phyloP scores from a whole-genome alignment of 2,797 vertebrate genomes.

The Protonibea diacanthus region DNA sequence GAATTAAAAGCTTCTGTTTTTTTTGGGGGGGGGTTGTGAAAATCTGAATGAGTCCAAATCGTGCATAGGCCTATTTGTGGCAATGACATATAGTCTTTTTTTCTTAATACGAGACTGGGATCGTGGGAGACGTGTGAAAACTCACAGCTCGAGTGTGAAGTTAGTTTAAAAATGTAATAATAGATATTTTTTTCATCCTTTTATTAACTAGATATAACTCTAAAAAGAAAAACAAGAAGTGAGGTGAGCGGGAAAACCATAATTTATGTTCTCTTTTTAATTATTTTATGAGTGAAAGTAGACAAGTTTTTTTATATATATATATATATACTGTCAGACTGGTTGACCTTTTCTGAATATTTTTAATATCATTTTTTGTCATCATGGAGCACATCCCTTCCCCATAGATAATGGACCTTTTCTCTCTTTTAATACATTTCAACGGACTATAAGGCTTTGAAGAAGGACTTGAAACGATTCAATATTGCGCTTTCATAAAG shows the following conservation, averaged over 20 bases:
- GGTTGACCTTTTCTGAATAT: no score
- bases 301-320: no score
- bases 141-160: slow-evolving; percentile 53
- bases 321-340: no score
- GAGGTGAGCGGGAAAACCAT: background rate
- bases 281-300: no score
- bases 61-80: slow-evolving; percentile 25
- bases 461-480: background rate
- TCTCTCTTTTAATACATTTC: background rate
- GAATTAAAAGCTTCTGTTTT: slow-evolving; percentile 11
- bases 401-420: background rate
- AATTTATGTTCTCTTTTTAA: no score
- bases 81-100: slow-evolving; percentile 26
- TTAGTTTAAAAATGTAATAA: slow-evolving; percentile 15
- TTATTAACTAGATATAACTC: background rate
- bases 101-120: slow-evolving; percentile 18
- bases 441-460: background rate
- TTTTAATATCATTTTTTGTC: no score
- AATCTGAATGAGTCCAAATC: slow-evolving; percentile 15
- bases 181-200: slow-evolving; percentile 21
- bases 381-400: no score
- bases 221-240: background rate
- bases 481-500: background rate
- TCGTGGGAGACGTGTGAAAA: slow-evolving; percentile 58
- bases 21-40: background rate